Base-by-base conservation (phyloP, 37 sponge, comb jelly and placozoan genomes). In the Bolinopsis microptera region DNA sequence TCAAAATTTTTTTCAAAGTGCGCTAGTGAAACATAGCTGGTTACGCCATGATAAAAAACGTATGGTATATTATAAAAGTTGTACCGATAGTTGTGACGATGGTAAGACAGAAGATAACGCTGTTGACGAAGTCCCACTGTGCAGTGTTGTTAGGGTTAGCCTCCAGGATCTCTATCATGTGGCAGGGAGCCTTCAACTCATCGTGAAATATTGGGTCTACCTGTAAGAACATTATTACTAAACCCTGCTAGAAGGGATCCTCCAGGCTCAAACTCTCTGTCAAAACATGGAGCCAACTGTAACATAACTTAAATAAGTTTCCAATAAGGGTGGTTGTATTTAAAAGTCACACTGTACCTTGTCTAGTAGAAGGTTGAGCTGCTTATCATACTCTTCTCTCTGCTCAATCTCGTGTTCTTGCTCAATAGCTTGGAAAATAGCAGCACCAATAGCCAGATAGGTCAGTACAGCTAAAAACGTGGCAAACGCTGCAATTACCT, bases 51-150 rank as follows among this genome's bases (percentile, higher is more conserved):
- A n/a, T n/a, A n/a, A n/a, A n/a, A n/a, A n/a, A n/a, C n/a, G n/a
- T n/a, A n/a, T n/a, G n/a, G n/a, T n/a, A n/a, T n/a, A n/a, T n/a
- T n/a, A n/a, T n/a, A n/a, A n/a, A n/a, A n/a, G n/a, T n/a, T n/a
- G n/a, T 35, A 80, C 82, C 82, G 37, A 80, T 80, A 3, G 82
- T 80, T 33, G 82, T 80, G 37, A 80, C 82, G 32, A 80, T 80
- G 37, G 82, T 80, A 24, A 80, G 82, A 22, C 82, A 80, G 38
- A 80, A 80, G 37, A 80, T 80, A 37, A 80, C 82, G 32, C 82
- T 80, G 82, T 80, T 80, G 22, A 80, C 82, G 30, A 80, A 80
- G 82, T 80, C 38, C 82, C 82, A 80, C 23, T 80, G 82, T 23
- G 82, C 82, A 22, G 82, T 80, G 37, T 35, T 80, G 82, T 80